phyloP scores from a whole-genome alignment of 2,888 invertebrate genomes.

The Neoitamus cyanurus region DNA sequence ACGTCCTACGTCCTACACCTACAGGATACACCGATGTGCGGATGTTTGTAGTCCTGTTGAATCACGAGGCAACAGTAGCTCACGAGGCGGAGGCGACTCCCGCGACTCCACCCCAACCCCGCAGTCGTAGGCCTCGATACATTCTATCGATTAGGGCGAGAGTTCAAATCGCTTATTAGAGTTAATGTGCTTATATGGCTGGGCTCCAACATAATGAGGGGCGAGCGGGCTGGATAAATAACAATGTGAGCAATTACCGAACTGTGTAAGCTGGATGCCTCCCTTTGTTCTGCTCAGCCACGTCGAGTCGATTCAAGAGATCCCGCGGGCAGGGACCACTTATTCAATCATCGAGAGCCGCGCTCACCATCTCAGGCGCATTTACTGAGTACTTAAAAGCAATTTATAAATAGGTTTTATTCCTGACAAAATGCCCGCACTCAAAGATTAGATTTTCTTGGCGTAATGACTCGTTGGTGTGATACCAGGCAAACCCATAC shows the following conservation, averaged over 20 bases:
- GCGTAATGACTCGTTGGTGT: slow-evolving; percentile 17
- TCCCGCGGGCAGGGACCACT: not conserved
- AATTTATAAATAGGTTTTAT: slow-evolving; percentile 48
- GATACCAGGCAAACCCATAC: slow-evolving; percentile 2
- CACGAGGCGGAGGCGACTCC: not conserved
- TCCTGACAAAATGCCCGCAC: slow-evolving; percentile 43
- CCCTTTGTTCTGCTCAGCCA: not conserved
- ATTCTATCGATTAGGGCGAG: slow-evolving; percentile 46
- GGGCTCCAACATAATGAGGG: not conserved
- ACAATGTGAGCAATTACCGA: slow-evolving; percentile 40
- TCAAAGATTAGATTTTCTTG: slow-evolving; percentile 38
- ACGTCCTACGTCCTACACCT: not conserved
- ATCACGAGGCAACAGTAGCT: slow-evolving; percentile 17
- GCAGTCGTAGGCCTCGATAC: slow-evolving; percentile 20
- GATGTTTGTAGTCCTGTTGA: slow-evolving; percentile 37
- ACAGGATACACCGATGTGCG: not conserved
- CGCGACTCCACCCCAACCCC: not conserved
- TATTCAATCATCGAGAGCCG: not conserved
- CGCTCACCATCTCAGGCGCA: slow-evolving; percentile 25
- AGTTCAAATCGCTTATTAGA: slow-evolving; percentile 46
- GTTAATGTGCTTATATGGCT: slow-evolving; percentile 36
- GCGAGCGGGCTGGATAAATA: slow-evolving; percentile 5
- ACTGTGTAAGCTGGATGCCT: slow-evolving; percentile 8
- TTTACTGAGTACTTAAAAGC: slow-evolving; percentile 44
- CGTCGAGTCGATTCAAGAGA: not conserved